phyloP scores from a whole-genome alignment of 30 jellyfish, hydroid and myxozoan species.

The Cassiopea andromeda region DNA sequence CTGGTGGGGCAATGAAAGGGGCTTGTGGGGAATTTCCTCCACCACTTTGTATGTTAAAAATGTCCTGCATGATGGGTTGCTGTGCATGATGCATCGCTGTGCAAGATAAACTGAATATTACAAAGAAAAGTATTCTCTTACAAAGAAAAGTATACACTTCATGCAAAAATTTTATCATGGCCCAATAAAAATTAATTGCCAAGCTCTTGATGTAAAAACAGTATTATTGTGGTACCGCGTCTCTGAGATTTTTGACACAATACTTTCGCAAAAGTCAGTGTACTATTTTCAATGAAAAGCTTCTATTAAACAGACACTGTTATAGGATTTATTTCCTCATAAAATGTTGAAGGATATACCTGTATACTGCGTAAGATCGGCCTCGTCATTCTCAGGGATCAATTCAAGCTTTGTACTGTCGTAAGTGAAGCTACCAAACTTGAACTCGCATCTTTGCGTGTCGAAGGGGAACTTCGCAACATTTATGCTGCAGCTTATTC shows the following conservation, averaged over 20 bases:
- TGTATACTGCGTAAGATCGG: slow-evolving; percentile 65
- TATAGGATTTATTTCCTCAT: not conserved
- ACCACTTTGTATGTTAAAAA: too few species aligned
- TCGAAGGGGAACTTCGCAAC: slow-evolving; percentile 92
- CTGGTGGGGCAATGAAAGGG: too few species aligned
- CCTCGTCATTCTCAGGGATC: slow-evolving; percentile 42
- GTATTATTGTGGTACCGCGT: too few species aligned
- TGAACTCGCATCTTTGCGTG: slow-evolving; percentile 82
- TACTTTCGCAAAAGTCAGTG: not conserved
- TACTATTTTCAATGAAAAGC: not conserved
- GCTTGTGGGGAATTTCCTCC: too few species aligned
- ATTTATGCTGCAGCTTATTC: slow-evolving; percentile 86
- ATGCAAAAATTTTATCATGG: not conserved
- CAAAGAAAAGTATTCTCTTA: too few species aligned
- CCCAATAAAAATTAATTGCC: not conserved
- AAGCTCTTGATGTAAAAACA: not conserved
- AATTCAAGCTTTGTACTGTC: slow-evolving; percentile 55
- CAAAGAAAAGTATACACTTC: not conserved
- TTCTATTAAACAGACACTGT: not conserved
- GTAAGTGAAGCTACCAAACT: slow-evolving; percentile 92
- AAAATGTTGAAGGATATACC: slow-evolving; percentile 36
- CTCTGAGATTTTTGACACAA: too few species aligned
- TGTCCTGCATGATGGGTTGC: too few species aligned
- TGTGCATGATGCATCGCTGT: too few species aligned
- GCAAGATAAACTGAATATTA: too few species aligned